Evolutionary conservation across 2,797 vertebrate genomes (phyloP).

Genomic region (Poeciliopsis gracilis): DNA sequence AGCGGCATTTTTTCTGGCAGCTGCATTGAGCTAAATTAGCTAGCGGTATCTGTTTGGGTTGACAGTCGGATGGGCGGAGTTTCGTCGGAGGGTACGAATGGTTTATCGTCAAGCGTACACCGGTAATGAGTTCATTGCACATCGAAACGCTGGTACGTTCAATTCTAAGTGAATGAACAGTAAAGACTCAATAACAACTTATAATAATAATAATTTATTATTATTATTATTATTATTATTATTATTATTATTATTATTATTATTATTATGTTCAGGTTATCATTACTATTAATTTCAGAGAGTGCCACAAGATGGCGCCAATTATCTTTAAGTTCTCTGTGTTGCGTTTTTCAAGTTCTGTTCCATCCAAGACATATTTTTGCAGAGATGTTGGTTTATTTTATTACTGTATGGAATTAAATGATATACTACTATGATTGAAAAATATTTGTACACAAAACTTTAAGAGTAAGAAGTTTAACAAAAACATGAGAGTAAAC

Average conservation of each 20-base stretch:
- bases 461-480: not conserved
- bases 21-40: not conserved
- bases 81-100: not conserved
- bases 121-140: not conserved
- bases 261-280: not conserved
- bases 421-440: not conserved
- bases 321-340: conserved; percentile 8
- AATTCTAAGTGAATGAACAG: too few relatives aligned
- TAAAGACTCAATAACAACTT: too few relatives aligned
- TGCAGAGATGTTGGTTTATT: not conserved
- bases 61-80: conserved; percentile 5
- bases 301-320: conserved; percentile 28
- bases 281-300: not conserved
- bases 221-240: not conserved
- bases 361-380: not conserved
- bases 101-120: conserved; percentile 27
- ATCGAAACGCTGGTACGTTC: too few relatives aligned
- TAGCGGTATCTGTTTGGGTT: not conserved
- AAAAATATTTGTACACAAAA: not conserved
- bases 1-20: not conserved
- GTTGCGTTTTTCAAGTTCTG: not conserved
- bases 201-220: too few relatives aligned
- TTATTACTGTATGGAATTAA: not conserved
- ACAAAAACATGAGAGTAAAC: not conserved
- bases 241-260: not conserved